A percentile compares a stretch with the other conserved stretches of the same genome.
Conservation (phyloP, 37 sponge, comb jelly and placozoan species). For the Chondrosia reniformis region DNA sequence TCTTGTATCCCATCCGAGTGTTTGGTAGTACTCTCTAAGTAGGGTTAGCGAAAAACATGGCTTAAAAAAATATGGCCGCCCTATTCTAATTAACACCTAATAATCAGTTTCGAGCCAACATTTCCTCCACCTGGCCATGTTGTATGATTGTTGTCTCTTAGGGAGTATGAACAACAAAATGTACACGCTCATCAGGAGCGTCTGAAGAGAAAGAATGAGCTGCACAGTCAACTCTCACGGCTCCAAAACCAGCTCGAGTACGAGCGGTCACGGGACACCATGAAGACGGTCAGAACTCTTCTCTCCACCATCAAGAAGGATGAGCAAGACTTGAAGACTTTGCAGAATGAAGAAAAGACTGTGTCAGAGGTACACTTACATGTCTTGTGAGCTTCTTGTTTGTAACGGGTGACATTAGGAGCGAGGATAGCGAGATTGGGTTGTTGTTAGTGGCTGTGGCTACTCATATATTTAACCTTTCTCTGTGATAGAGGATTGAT, state of each 20-base stretch:
- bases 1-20: too few species aligned
- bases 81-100: too few species aligned
- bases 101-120: too few species aligned
- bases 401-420: too few species aligned
- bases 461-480: background rate
- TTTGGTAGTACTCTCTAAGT: too few species aligned
- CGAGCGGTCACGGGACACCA: conserved; percentile 12
- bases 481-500: background rate
- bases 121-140: background rate
- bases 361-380: background rate
- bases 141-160: too few species aligned
- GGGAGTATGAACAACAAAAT: conserved; percentile 18
- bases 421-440: background rate
- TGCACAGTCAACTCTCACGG: conserved; percentile 8
- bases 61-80: too few species aligned
- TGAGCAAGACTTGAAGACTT: conserved; percentile 6
- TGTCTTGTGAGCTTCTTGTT: background rate
- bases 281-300: conserved; percentile 5
- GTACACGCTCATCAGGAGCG: conserved; percentile 23
- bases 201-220: conserved; percentile 23
- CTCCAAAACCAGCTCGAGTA: conserved; percentile 23
- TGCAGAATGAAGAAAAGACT: background rate
- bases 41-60: too few species aligned
- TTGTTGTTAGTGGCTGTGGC: background rate
- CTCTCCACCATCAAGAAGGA: conserved; percentile 19